Base-by-base conservation (phyloP, 2,888 invertebrate genomes). In the Phaonia tiefii region DNA sequence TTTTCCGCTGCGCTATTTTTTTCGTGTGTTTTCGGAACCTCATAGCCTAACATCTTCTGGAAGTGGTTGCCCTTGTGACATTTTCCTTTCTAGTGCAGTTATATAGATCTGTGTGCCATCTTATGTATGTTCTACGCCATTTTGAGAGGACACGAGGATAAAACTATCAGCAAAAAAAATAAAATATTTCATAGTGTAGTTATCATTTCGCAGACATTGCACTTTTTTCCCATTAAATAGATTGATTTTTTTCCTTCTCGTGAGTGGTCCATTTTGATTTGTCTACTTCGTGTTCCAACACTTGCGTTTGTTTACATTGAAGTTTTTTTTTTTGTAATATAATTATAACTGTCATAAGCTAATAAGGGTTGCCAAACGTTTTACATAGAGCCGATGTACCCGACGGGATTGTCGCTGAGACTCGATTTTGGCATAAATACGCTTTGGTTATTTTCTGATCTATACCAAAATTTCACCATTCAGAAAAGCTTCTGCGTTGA, bases 41-140 rank as follows among this genome's bases (percentile, higher is more conserved):
- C 5, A 54, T 13, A 2, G 44, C 39, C 54, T 58, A 70, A 65
- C 67, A 60, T 73, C 72, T 72, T 70, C 65, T 67, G 71, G 74
- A 76, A 75, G 78, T 66, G 51, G 79, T 67, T 79, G 69, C 76
- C 83, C 83, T 83, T 81, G 83, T 79, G 71, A 79, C 67, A 79
- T 83, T 81, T 80, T 39, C 8, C 25, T 66, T 74, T 25, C 25
- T 39, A 15, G 17, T 74, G 63, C 73, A 20, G n/a, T 42, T 66
- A 10, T 51, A 67, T 69, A 20, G 7, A n/a, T 56, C 20, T 56
- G 10, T 26, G n/a, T 75, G 78, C 72, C 51, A 8, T 79, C 73
- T 76, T 54, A 10, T 54, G 42, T 51, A 49, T 17, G n/a, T 22
- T 78, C 31, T 75, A 67, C 81, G 81, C 81, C 81, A 81, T 81